Percentiles rank a stretch among this genome's conserved stretches.
Conservation (phyloP, 2,797 vertebrate species). For the Danio choprae region DNA sequence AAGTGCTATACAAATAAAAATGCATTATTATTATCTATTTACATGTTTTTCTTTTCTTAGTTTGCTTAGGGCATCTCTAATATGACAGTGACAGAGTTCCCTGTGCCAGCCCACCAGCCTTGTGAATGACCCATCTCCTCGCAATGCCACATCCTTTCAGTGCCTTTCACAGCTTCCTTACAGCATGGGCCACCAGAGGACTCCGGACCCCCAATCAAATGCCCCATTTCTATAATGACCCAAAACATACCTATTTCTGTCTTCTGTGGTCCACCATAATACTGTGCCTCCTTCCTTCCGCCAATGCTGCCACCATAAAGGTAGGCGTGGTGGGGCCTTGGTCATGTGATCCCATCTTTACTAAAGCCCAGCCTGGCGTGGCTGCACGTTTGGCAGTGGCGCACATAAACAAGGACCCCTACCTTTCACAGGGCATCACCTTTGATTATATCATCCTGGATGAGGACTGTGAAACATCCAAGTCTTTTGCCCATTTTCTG, state of each 20-base stretch:
- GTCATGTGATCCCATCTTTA: conserved; percentile 86
- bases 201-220: conserved; percentile 57
- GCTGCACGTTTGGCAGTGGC: conserved; percentile 84
- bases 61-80: conserved; percentile 20
- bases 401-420: conserved; percentile 83
- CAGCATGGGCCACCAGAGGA: conserved; percentile 61
- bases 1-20: too few relatives aligned
- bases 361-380: conserved; percentile 84
- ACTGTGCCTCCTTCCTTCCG: conserved; percentile 57
- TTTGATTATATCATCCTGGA: conserved; percentile 84
- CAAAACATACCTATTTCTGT: conserved; percentile 1
- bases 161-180: conserved; percentile 67
- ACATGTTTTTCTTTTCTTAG: conserved; percentile 20
- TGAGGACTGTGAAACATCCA: conserved; percentile 87
- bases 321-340: conserved; percentile 89
- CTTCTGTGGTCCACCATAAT: conserved; percentile 60
- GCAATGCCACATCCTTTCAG: conserved; percentile 71
- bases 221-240: conserved; percentile 13
- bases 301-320: conserved; percentile 72
- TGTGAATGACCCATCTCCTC: conserved; percentile 47
- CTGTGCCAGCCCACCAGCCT: conserved; percentile 20
- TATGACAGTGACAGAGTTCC: conserved; percentile 51
- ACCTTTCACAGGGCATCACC: conserved; percentile 72
- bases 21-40: too few relatives aligned
- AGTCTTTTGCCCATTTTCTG: conserved; percentile 80